Base-by-base conservation (phyloP, 2,797 vertebrate genomes). In the Helarctos malayanus region DNA sequence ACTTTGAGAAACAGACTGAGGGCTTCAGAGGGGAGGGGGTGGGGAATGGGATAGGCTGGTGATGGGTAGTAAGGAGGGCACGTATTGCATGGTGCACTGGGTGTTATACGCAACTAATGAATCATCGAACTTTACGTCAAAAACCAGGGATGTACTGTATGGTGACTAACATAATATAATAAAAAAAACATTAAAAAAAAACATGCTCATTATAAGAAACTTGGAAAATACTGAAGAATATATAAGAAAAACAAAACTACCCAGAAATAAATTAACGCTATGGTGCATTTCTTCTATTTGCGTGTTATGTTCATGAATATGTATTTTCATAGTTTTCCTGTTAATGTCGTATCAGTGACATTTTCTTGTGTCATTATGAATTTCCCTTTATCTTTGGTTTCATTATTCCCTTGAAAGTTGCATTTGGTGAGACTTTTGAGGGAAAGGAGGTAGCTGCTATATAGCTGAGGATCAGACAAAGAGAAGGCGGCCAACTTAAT, bases 321-420 rank as follows among this genome's bases (percentile, higher is more conserved):
- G 4, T 59, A 27, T 85, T 78, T 68, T 86, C 57, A 83, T 41
- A 68, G 41, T 86, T 96, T 90, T 81, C 35, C 38, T 91, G 12
- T 93, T 71, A 84, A 85, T 82, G n/a, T 75, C 35, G n/a, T 41
- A 49, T 76, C 63, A 57, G 41, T 92, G 69, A 13, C 27, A 80
- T 95, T 87, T 95, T 88, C 95, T 95, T 95, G 13, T 56, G 1
- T 95, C 47, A 49, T 41, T 81, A n/a, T 86, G 57, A 19, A 57
- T 80, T 93, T 91, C 35, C 21, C 12, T 41, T 94, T 59, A n/a
- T 61, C 41, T 84, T 27, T 93, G 45, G 41, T 68, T 86, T 94
- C 87, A 82, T 49, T 85, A 61, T 88, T 89, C 57, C 27, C 47
- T 93, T 63, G 54, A 15, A 85, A 95, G 13, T 82, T 95, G 12